Base-by-base conservation (phyloP, 2,113 vertebrate genomes). In the Ifrita kowaldi region DNA sequence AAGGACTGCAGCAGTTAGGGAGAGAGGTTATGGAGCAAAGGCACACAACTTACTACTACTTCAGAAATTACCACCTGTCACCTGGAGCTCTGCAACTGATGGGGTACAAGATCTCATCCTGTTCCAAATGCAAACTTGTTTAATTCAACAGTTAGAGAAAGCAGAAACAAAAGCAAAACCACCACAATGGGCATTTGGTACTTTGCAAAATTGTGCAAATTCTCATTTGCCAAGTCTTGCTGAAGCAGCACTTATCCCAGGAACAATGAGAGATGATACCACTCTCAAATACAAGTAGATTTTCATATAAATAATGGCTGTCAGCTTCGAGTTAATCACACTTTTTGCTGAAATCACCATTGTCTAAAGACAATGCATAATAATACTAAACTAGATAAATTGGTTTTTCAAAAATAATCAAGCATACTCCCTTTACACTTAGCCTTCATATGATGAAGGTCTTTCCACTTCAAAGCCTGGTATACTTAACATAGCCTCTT, bases 281-380 rank as follows among this genome's bases (percentile, higher is more conserved):
- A 55, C 23, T 77, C 41, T 53, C 57, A 70, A 80, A 67, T 35
- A 89, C 44, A 81, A 94, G 37, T 57, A 78, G 41, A 89, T 86
- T 90, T 90, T 86, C 21, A 74, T 21, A 56, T 44, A 87, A 95
- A 64, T 81, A 90, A 78, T 16, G 33, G n/a, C 30, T 81, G 69
- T 63, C 64, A 86, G 33, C 64, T 79, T 65, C 10, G 4, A 89
- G 50, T 63, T 88, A 95, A 86, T 80, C n/a, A 67, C 10, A 6
- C n/a, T 79, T 96, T 97, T 87, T 79, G 62, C 88, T 92, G 92
- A 95, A n/a, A 86, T 87, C 71, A 90, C 16, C 64, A 74, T 33
- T 70, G 55, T 70, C 39, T 88, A 74, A 67, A 92, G 94, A 13
- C 50, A 93, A 68, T 44, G 62, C n/a, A 75, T 53, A 90, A 57